A percentile compares a stretch with the other conserved stretches of the same genome.
Conservation (phyloP, 2,113 vertebrate genomes). For the Salvelinus namaycush region DNA sequence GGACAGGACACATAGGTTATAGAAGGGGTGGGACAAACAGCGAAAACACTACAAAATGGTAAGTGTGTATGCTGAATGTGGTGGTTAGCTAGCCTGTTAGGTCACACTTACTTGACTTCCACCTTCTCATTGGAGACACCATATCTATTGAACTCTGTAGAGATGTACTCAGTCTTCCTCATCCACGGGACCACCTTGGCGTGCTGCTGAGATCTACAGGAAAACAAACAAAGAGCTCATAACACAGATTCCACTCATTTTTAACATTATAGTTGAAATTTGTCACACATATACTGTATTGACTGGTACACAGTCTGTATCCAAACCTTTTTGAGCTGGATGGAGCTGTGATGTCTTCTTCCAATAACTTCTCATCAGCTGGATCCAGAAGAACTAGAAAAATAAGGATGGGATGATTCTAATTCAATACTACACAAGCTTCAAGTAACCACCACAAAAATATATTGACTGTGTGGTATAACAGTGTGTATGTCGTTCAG, state of each 20-base stretch:
- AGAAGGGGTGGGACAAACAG: neutral
- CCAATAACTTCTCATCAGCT: slow-evolving; percentile 91
- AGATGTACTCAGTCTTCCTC: slow-evolving; percentile 95
- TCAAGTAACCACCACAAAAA: neutral
- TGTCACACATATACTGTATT: neutral
- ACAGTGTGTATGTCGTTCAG: neutral
- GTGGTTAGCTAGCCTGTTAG: neutral
- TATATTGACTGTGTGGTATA: neutral
- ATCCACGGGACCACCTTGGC: slow-evolving; percentile 96
- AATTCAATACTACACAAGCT: neutral
- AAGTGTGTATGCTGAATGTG: neutral
- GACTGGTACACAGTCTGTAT: no score
- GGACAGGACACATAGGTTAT: no score
- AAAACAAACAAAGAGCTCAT: neutral
- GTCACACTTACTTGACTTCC: slow-evolving; percentile 88
- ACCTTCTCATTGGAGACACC: slow-evolving; percentile 94
- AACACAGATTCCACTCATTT: neutral
- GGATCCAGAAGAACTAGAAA: slow-evolving; percentile 83
- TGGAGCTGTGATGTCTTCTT: slow-evolving; percentile 92
- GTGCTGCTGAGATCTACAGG: slow-evolving; percentile 86
- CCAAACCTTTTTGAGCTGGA: slow-evolving; percentile 89
- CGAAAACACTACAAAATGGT: neutral
- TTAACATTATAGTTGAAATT: neutral
- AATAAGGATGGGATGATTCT: neutral
- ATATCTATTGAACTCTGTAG: slow-evolving; percentile 93